phyloP scores from a whole-genome alignment of 2,888 invertebrate genomes.

The Odontomyia ornata region DNA sequence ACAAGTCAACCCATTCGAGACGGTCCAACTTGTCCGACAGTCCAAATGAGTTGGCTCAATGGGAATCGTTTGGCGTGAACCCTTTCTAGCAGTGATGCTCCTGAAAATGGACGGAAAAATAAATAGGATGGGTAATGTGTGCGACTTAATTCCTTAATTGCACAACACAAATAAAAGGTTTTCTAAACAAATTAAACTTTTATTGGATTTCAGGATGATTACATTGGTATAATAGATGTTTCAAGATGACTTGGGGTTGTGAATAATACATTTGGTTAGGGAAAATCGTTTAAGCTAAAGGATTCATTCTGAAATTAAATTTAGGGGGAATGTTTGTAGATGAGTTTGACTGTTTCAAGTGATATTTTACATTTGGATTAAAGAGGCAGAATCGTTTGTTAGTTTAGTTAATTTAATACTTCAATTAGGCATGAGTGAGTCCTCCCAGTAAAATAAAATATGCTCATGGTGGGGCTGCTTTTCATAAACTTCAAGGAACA shows the following conservation, averaged over 20 bases:
- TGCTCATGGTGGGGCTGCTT: too few species aligned
- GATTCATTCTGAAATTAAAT: too few species aligned
- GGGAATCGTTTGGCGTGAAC: not conserved
- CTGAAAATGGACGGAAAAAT: not conserved
- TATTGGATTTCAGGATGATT: constrained; percentile 29
- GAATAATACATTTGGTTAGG: too few species aligned
- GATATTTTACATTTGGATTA: too few species aligned
- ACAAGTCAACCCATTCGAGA: not conserved
- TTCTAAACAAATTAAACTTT: constrained; percentile 32
- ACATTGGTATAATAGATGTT: constrained; percentile 4
- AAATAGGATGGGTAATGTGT: not conserved
- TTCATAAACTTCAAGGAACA: too few species aligned
- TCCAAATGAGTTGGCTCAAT: not conserved
- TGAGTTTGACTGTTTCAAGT: too few species aligned
- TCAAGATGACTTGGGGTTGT: not conserved
- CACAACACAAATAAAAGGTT: not conserved
- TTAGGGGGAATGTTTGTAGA: too few species aligned
- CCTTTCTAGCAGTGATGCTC: not conserved
- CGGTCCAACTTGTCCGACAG: not conserved
- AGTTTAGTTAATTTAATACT: too few species aligned
- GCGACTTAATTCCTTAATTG: not conserved
- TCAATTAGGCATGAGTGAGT: too few species aligned
- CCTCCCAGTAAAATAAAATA: too few species aligned
- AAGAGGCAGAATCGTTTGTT: too few species aligned
- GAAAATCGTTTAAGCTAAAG: too few species aligned